Conservation (phyloP, 1,140 invertebrate genomes). For the Eumaeus atala region DNA sequence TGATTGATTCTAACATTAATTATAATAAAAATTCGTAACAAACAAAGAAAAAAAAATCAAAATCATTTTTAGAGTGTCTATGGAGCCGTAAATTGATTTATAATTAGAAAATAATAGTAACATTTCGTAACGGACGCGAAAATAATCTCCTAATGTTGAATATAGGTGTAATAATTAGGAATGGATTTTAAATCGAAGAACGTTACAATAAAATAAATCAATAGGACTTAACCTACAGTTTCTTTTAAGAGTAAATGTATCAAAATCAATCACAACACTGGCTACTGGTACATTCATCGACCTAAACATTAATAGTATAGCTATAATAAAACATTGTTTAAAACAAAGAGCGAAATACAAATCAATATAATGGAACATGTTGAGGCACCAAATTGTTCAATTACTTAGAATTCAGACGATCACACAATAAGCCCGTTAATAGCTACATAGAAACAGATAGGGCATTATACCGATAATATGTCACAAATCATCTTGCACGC, state of each 20-base stretch:
- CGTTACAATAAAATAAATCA: neutral
- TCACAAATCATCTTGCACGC: constrained; percentile 67
- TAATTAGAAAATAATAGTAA: too few species aligned
- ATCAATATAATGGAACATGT: constrained; percentile 19
- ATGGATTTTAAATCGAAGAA: neutral
- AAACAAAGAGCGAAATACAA: neutral
- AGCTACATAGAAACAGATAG: constrained; percentile 51
- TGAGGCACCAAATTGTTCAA: constrained; percentile 43
- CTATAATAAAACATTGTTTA: too few species aligned
- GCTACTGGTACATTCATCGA: too few species aligned
- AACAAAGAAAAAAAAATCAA: neutral
- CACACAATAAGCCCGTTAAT: constrained; percentile 57
- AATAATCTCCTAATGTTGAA: neutral
- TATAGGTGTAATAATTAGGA: neutral
- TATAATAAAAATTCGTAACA: constrained; percentile 54
- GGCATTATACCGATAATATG: constrained; percentile 62
- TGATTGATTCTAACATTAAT: constrained; percentile 69
- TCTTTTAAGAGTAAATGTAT: too few species aligned
- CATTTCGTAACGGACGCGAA: too few species aligned
- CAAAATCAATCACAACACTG: too few species aligned
- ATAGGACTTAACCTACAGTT: too few species aligned
- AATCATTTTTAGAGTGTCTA: neutral
- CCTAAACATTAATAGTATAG: too few species aligned
- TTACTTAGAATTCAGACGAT: constrained; percentile 50
- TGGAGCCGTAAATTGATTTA: too few species aligned